Evolutionary conservation across 1,140 invertebrate genomes (phyloP), one percentile per base, ranked within the genome.

Genomic region (Heliconius hewitsoni): DNA sequence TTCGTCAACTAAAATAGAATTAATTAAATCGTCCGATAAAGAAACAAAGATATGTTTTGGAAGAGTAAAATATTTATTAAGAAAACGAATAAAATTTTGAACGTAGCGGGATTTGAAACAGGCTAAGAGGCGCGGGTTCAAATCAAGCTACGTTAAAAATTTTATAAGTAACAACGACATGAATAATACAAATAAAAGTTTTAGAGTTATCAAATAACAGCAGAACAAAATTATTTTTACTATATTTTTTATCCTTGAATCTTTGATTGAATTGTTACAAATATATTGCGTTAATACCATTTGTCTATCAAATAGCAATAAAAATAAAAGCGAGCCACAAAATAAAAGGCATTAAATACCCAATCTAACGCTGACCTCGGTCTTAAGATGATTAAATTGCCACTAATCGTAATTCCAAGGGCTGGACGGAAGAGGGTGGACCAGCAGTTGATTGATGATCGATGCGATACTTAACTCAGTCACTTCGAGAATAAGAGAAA

Each of bases 331-430:
- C 23, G 30, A 52, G 55, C 70, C 19, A 19, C 19, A 6, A 74
- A 76, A 60, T 80, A 80, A 72, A 76, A 76, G 74, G 3, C 78
- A 70, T 72, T 50, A 80, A 72, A 73, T 74, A 76, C 70, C 60
- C 46, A 16, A 42, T 71, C 27, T 72, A 80, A 71, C 72, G 27
- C 16, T 81, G 79, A 77, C 79, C 79, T 77, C 79, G 71, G 73
- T 81, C 76, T 81, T 81, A 81, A 81, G 80, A 71, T 72, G 80
- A 81, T 81, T 81, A 81, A 78, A 81, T 81, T 81, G 80, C 66
- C 76, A 75, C 76, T 81, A 81, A 81, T 78, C 75, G 80, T 73
- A 76, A 81, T 78, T 75, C 74, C 79, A 70, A 80, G 74, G 79
- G 71, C 60, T 80, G 79, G 75, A 71, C 75, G 76, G 76, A 76